Base-by-base conservation (phyloP, 1,140 invertebrate genomes). In the Drosophila watanabei region DNA sequence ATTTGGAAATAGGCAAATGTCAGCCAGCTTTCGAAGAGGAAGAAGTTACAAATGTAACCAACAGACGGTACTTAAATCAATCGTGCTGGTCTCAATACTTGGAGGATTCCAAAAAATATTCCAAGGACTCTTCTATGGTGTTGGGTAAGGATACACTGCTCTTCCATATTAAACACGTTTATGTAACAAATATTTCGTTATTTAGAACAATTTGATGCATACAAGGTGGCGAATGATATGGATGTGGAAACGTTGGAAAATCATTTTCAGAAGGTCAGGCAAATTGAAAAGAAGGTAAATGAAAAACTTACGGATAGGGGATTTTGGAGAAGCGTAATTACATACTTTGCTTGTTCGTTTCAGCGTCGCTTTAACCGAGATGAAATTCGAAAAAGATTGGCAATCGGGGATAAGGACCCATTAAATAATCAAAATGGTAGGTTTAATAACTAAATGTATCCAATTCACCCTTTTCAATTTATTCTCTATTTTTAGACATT, bases 401-500 rank as follows among this genome's bases (percentile, higher is more conserved):
- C 70, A 16, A 61, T 61, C 16, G 69, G 37, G n/a, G 68, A 72
- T 37, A 35, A 32, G 11, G 56, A 73, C 51, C 4, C 37, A 8
- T 37, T 61, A n/a, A 43, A 72, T 60, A 73, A 73, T 61, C 58
- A 28, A 35, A 37, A n/a, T 43, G 45, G 70, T 73, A 16, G 24
- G 32, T 30, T 16, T 11, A 16, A 41, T 37, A 39, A 39, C 2
- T 0, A 37, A 16, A 11, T 24, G 1, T 32, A 6, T 16, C 0
- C 0, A 13, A 10, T 30, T 28, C 14, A 39, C 14, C 14, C 10
- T 14, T 51, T 18, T 4, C 2, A 24, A 39, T 33, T 24, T 35
- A 4, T 18, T 9, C 16, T 33, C 0, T 20, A 63, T 30, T 94
- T 95, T 98, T 18, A 98, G 98, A 95, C 98, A 98, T 82, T 98